Conservation (phyloP, 92 coral and sea anemone genomes). For the Paragorgia papillata region DNA sequence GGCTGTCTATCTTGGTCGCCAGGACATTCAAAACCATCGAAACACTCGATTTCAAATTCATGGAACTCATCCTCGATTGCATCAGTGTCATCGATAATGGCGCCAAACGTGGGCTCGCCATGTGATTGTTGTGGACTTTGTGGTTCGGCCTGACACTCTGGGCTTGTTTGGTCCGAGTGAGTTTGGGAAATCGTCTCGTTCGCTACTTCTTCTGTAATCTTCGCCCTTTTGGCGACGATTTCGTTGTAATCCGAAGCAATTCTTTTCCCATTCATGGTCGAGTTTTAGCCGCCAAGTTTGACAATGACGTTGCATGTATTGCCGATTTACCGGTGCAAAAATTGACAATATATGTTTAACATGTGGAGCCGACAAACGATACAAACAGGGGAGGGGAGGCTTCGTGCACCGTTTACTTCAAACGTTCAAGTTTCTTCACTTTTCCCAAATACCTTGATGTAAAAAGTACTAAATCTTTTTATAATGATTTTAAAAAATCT, state of each 20-base stretch:
- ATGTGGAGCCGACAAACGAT: neutral
- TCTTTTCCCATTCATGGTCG: slow-evolving; percentile 32
- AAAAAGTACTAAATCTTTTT: neutral
- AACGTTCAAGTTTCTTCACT: neutral
- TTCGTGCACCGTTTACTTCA: neutral
- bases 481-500: neutral
- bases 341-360: neutral
- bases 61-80: slow-evolving; percentile 1
- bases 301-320: slow-evolving; percentile 15
- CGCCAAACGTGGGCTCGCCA: slow-evolving; percentile 47
- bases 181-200: neutral
- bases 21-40: slow-evolving; percentile 60
- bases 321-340: neutral
- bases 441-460: neutral
- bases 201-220: neutral
- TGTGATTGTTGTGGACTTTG: no score
- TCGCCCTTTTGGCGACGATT: slow-evolving; percentile 19
- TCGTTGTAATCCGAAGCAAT: slow-evolving; percentile 11
- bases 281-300: neutral
- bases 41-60: slow-evolving; percentile 28
- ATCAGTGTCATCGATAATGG: slow-evolving; percentile 26
- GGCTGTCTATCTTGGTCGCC: slow-evolving; percentile 85
- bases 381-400: neutral
- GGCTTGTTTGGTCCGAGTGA: neutral
- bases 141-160: slow-evolving; percentile 26